These are phyloP conservation scores for Neogale vison DNA, from an alignment of 2,113 vertebrate genomes.

Conservation along the genomic window DNA sequence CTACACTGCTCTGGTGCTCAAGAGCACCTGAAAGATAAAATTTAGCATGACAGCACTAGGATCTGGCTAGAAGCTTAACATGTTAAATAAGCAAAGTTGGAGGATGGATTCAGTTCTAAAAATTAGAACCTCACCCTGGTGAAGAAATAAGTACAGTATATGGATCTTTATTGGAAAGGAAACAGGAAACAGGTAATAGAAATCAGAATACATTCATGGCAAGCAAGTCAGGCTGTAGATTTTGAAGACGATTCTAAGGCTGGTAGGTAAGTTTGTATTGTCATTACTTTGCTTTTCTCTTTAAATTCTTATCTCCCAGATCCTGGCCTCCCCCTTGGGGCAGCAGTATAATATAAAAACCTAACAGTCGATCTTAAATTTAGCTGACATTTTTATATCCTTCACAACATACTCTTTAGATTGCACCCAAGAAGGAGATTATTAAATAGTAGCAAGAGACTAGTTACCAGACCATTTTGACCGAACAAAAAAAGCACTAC, in stretches of 20 bases:
- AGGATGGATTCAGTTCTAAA: neutral
- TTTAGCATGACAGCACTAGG: neutral
- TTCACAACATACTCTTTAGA: constrained; percentile 81
- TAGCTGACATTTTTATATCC: constrained; percentile 81
- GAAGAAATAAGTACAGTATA: neutral
- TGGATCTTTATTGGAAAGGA: neutral
- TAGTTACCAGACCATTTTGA: constrained; percentile 73
- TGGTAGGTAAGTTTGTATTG: constrained; percentile 31
- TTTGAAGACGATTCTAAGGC: constrained; percentile 11
- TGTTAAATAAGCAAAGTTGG: neutral
- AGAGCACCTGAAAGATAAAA: neutral
- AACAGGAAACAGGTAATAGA: constrained; percentile 37
- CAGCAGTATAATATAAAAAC: constrained; percentile 70
- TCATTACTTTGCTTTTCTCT: constrained; percentile 59
- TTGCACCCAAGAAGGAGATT: constrained; percentile 83
- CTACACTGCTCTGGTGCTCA: neutral
- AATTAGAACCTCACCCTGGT: neutral
- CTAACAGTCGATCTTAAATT: constrained; percentile 78
- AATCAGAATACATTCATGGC: neutral
- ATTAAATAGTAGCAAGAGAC: constrained; percentile 83
- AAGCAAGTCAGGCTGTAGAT: neutral
- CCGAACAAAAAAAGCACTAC: constrained; percentile 74
- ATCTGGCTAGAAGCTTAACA: neutral
- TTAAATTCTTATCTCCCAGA: constrained; percentile 60
- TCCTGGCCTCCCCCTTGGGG: neutral